Evolutionary conservation across 2,113 vertebrate genomes (phyloP), one percentile per base, ranked within the genome.

Genomic region (Pelvicachromis taeniatus): DNA sequence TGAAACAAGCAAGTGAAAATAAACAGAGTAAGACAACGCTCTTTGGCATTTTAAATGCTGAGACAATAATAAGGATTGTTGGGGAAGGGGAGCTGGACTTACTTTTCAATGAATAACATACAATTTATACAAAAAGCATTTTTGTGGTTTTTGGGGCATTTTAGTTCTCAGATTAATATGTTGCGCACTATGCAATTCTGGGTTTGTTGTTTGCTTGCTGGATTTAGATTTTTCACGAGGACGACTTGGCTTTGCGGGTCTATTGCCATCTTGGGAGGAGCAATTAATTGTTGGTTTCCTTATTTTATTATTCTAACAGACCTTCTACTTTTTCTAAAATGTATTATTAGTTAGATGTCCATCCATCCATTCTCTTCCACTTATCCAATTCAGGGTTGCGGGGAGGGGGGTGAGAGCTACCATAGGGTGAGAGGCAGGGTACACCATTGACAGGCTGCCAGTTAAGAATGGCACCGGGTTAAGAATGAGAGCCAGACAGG

Each of bases 11-110:
- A 65, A 40, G 35, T 40, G 35, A 40, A 40, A 65, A 65, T 40
- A 23, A 65, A 14, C 6, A 0, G 61, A 65, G 12, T 40, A 40
- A 65, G 33, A 21, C 61, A 1, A 65, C 0, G 19, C 19, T 38
- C 21, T 65, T 40, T 65, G 35, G 11, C 6, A 38, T 65, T 38
- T 38, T 21, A 63, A 63, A 38, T 63, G 38, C 33, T 33, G 5
- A 8, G 38, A 63, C 2, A 7, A 38, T 63, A 38, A 38, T 13
- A 63, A 63, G 19, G 33, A 63, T 21, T 63, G 31, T 38, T 63
- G 31, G 31, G 17, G 10, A 63, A 35, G 31, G 17, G 31, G 31
- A 38, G 31, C 17, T 63, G 59, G 31, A 33, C 31, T 63, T 11
- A 40, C 38, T 40, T 40, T 9, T 9, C 17, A 61, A 35, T n/a